Base-by-base conservation (phyloP, 2,888 invertebrate species). In the Selenia dentaria region DNA sequence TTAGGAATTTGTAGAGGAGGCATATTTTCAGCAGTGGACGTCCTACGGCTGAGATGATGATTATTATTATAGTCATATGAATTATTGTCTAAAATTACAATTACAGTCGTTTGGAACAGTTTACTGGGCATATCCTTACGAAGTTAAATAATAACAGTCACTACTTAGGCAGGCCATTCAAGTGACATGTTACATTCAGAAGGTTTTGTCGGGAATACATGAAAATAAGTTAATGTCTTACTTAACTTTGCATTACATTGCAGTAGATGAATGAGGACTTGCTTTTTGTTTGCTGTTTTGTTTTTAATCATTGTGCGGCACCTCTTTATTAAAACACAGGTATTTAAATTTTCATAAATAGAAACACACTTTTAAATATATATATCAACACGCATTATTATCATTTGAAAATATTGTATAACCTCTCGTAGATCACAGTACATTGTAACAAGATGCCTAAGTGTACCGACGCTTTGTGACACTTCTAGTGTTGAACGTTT, bases 381-480 rank as follows among this genome's bases (percentile, higher is more conserved):
- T 33, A 25, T 27, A 14, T 14, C 11, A 16, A 22, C 28, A 38
- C 40, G 40, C 43, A 54, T n/a, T 47, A 20, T 34, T 27, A 38
- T n/a, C 22, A 35, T 13, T 24, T 11, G 50, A 49, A 51, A 55
- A 36, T 52, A 38, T 44, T 41, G n/a, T n/a, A 48, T 43, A 40
- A 43, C 20, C 26, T 11, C 41, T 29, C 48, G 42, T 51, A 49
- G 37, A 55, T 56, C 46, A 53, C 2, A 33, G 33, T 12, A 16
- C 4, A 16, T 2, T 4, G 58, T 51, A 56, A 50, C 18, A 51
- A 38, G 48, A 51, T 50, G 51, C 16, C 36, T 36, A 45, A 29
- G 24, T 38, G 42, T 31, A 36, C 24, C 36, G 25, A 32, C 18
- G 27, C 28, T 35, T n/a, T n/a, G 16, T 29, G 38, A 45, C 45